Conservation (phyloP, 1,140 invertebrate genomes). For the Dreissena polymorpha region DNA sequence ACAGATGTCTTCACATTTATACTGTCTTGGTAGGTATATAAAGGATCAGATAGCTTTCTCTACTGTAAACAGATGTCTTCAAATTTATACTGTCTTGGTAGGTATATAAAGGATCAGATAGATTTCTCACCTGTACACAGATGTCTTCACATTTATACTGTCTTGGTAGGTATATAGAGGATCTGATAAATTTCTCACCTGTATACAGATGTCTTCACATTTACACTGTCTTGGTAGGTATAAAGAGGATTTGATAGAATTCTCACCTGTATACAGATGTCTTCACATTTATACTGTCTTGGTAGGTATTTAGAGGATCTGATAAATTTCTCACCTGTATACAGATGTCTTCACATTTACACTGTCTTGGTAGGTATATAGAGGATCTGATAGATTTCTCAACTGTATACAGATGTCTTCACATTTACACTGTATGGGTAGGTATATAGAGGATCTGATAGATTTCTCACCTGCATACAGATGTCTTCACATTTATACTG, state of each 20-base stretch:
- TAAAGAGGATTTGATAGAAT: constrained; percentile 99
- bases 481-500: constrained; percentile 98
- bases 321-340: constrained; percentile 98
- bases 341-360: constrained; percentile 98
- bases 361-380: too few species aligned
- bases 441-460: constrained; percentile 97
- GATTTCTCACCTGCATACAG: constrained; percentile 99
- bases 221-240: constrained; percentile 95
- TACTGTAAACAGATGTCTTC: constrained; percentile 97
- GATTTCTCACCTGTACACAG: constrained; percentile 99
- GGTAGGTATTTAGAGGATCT: too few species aligned
- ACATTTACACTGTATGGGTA: constrained; percentile 98
- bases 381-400: constrained; percentile 99
- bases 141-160: constrained; percentile 98
- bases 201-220: constrained; percentile 99
- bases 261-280: constrained; percentile 98
- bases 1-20: constrained; percentile 98
- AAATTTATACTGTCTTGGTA: constrained; percentile 98
- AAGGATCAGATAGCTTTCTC: constrained; percentile 99
- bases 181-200: constrained; percentile 98
- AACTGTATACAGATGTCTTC: constrained; percentile 97
- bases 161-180: too few species aligned
- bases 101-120: constrained; percentile 97
- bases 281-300: constrained; percentile 98
- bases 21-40: too few species aligned